Conservation (phyloP, 2,113 vertebrate genomes). For the Callospermophilus lateralis region DNA sequence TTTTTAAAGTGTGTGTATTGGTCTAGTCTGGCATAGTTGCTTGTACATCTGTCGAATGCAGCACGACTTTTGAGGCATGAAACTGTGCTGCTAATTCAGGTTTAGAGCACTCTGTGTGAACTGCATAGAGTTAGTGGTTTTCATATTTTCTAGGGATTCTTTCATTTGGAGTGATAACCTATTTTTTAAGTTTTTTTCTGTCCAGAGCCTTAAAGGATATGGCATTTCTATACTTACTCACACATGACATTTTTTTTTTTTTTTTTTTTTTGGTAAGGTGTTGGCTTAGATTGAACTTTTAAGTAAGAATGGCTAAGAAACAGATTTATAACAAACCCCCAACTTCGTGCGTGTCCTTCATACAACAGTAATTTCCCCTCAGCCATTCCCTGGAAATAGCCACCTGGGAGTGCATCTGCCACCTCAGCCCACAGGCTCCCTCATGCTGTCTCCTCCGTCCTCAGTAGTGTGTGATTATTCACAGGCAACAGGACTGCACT, state of each 20-base stretch:
- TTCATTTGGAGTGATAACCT: neutral
- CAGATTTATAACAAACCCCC: neutral
- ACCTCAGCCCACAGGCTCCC: fast-evolving
- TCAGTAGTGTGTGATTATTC: neutral
- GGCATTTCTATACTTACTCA: neutral
- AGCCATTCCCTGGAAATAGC: neutral
- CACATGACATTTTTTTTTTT: neutral
- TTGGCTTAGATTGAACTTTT: neutral
- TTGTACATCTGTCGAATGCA: neutral
- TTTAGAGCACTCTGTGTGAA: neutral
- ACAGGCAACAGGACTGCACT: fast-evolving
- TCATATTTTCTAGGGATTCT: neutral
- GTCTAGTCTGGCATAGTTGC: neutral
- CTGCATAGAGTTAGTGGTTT: neutral
- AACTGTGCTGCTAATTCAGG: neutral
- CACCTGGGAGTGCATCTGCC: no score
- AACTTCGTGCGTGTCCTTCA: neutral
- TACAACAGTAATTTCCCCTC: fast-evolving
- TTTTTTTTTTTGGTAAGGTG: neutral
- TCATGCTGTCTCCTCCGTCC: neutral
- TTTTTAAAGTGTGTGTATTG: neutral
- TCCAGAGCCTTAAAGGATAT: neutral
- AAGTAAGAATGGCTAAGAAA: neutral
- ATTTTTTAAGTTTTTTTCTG: neutral
- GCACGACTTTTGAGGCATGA: neutral